Base-by-base conservation (phyloP, 1,140 invertebrate genomes). In the Megathymus violae region DNA sequence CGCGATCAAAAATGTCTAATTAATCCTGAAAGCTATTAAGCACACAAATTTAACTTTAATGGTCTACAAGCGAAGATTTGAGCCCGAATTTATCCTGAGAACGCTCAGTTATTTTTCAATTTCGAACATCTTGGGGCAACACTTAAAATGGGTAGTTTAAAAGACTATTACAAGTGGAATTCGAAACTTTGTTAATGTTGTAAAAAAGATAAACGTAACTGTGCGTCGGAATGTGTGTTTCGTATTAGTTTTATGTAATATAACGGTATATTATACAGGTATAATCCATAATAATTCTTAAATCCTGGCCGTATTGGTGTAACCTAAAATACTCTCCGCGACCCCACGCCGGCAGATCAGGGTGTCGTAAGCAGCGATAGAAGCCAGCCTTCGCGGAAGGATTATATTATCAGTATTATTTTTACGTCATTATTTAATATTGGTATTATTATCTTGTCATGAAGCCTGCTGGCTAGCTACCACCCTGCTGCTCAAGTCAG, bases 21-120 rank as follows among this genome's bases (percentile, higher is more conserved):
- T 48, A 13, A 31, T 48, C 25, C 13, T 48, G 10, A 54, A 41
- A 25, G 50, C 64, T 73, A 62, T 60, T 47, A 71, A 71, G 60
- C 60, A 65, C 62, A 54, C 51, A 69, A 78, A 76, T 71, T 75
- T 74, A 71, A 68, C 61, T 71, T 77, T 67, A 78, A 74, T 63
- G 69, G 70, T 78, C 81, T 70, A 72, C 58, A 69, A 70, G 47
- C 48, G 50, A 81, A 77, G 59, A 79, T 80, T 60, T 46, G 44
- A 52, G 62, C 38, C 67, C 34, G 71, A 80, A 82, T 84, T 83
- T 80, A 82, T 80, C 60, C 62, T 51, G 41, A 62, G 65, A 68
- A 76, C 76, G 76, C 76, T 78, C 71, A 84, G 81, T 77, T 86
- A 86, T 84, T 86, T 86, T 86, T 86, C 83, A 86, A 86, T 86